A percentile compares a stretch with the other conserved stretches of the same genome.
phyloP scores from a whole-genome alignment of 2,888 invertebrate genomes.

The Agrenia bidenticulata region DNA sequence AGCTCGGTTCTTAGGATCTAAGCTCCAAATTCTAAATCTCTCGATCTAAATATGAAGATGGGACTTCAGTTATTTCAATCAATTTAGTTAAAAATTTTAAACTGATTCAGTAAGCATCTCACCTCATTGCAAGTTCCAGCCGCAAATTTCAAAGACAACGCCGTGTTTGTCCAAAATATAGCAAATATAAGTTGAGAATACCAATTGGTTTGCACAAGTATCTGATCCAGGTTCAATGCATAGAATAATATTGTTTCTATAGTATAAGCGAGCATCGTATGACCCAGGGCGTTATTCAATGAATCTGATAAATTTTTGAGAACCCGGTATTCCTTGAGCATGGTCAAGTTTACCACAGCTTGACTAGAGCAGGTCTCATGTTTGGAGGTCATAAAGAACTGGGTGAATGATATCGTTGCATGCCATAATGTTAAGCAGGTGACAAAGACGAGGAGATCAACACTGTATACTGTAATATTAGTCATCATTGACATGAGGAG shows the following conservation, averaged over 20 bases:
- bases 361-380: not conserved
- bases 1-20: not conserved
- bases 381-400: not conserved
- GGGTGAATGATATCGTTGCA: not conserved
- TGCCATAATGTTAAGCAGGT: not conserved
- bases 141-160: not conserved
- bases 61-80: too few species aligned
- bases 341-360: not conserved
- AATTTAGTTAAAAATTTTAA: too few species aligned
- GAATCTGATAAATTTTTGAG: conserved; percentile 4
- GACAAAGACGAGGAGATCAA: not conserved
- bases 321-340: not conserved
- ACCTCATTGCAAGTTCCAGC: not conserved
- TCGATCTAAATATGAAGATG: too few species aligned
- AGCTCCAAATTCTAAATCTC: not conserved
- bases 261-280: not conserved
- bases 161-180: not conserved
- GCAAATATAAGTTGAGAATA: not conserved
- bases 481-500: too few species aligned
- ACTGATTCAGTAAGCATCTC: too few species aligned
- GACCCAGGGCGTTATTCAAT: not conserved
- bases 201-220: not conserved
- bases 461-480: too few species aligned
- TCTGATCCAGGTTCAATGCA: not conserved
- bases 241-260: not conserved